Evolutionary conservation across 1,140 invertebrate species (phyloP), one percentile per base, ranked within the genome.

Genomic region (Ectropis grisescens): DNA sequence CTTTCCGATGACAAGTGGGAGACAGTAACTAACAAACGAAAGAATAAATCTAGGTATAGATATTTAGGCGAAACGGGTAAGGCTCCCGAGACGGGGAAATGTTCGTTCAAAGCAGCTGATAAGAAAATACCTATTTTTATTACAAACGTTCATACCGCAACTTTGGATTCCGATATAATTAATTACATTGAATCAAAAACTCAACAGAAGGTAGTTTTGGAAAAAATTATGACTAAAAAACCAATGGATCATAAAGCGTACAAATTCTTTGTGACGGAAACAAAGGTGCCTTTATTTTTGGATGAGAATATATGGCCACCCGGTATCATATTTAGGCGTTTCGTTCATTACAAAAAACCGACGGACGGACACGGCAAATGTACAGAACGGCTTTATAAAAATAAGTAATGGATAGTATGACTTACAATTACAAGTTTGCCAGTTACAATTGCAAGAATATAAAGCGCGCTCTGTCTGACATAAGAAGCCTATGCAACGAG

Each of bases 261-360:
- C 33, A 51, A 56, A 25, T 43, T 47, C 23, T 44, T 43, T 14
- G 41, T 50, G 4, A 19, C 32, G 0, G 27, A 47, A 30, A 9
- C 15, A 9, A 54, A 47, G 16, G 6, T 42, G n/a, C 22, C 30
- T 8, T 1, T 36, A n/a, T 54, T 44, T 24, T 27, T 49, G 29
- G 37, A 50, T 23, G 26, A 13, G 24, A 44, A 41, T 1, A 5
- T 54, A 8, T 54, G 51, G 46, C 51, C 46, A 3, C 13, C 40
- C 36, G 51, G 51, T 7, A 35, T 55, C 14, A 32, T 49, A 15
- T 55, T 55, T 27, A 31, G 45, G 25, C 37, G 51, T 2, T 49
- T 49, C 47, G 24, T 46, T 8, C 26, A 43, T 31, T 54, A 27
- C 23, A n/a, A n/a, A n/a, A n/a, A n/a, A n/a, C n/a, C n/a, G n/a